Percentiles rank a stretch among this genome's conserved stretches.
Conservation (phyloP, 2,113 vertebrate genomes). For the Marcusenius ussheri region DNA sequence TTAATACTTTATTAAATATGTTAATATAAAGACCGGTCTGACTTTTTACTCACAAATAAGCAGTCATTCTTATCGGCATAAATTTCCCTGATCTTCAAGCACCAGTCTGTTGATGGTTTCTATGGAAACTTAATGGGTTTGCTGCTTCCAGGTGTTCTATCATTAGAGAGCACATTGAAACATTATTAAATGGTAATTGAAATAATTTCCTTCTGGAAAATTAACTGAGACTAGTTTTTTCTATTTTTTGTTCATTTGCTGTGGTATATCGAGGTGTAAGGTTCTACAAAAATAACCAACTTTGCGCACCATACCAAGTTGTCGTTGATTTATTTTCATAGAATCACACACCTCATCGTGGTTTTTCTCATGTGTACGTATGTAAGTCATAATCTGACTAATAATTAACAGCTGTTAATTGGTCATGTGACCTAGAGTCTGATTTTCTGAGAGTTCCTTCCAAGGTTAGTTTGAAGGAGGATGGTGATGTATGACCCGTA, state of each 20-base stretch:
- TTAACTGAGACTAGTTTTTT: background rate
- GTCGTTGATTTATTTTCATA: background rate
- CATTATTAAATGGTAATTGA: background rate
- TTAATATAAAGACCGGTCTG: background rate
- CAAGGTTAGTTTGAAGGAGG: background rate
- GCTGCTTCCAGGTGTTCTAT: background rate
- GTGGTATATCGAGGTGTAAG: background rate
- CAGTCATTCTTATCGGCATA: background rate
- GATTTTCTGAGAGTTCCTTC: background rate
- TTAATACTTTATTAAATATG: background rate
- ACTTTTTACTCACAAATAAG: background rate
- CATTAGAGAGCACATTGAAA: background rate
- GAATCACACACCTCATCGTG: background rate
- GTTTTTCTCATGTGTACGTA: background rate
- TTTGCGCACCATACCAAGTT: background rate
- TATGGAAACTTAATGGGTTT: background rate
- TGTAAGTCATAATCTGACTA: background rate
- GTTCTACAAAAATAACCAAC: background rate
- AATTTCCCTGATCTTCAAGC: background rate
- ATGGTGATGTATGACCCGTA: background rate
- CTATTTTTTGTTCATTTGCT: background rate
- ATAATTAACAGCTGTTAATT: background rate
- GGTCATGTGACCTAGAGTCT: background rate
- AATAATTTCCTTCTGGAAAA: background rate
- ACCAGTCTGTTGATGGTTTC: background rate